Evolutionary conservation across 2,888 invertebrate species (phyloP).

Genomic region (Tillus elongatus): DNA sequence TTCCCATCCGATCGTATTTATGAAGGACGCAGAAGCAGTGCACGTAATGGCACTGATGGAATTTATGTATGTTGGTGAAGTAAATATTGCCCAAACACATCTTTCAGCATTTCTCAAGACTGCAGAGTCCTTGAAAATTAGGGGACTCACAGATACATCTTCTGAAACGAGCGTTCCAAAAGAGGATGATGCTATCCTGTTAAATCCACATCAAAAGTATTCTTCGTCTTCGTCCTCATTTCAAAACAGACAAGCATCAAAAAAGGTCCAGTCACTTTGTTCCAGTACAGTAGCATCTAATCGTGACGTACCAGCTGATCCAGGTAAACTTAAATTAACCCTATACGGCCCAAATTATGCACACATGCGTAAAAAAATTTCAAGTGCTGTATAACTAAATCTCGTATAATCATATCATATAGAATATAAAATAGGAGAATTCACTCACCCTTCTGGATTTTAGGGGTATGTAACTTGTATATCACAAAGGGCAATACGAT

Average conservation of each 20-base stretch:
- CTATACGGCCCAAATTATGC: neutral
- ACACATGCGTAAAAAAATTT: conserved; percentile 16
- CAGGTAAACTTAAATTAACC: neutral
- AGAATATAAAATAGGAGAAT: too few species aligned
- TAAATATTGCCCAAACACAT: conserved; percentile 72
- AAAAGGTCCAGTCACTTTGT: conserved; percentile 29
- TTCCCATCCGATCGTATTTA: conserved; percentile 76
- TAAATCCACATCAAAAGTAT: conserved; percentile 31
- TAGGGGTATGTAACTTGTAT: too few species aligned
- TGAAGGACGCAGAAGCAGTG: conserved; percentile 72
- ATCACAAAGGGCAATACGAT: too few species aligned
- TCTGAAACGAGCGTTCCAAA: conserved; percentile 37
- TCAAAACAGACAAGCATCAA: conserved; percentile 21
- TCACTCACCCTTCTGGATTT: too few species aligned
- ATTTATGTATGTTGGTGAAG: conserved; percentile 81
- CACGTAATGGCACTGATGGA: conserved; percentile 70
- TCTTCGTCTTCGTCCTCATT: conserved; percentile 15
- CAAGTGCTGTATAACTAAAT: too few species aligned
- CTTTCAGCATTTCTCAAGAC: conserved; percentile 66
- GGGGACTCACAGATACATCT: conserved; percentile 65
- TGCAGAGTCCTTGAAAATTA: conserved; percentile 69
- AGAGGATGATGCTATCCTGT: conserved; percentile 38
- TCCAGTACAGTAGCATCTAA: conserved; percentile 38
- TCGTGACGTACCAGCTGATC: conserved; percentile 32
- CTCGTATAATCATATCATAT: too few species aligned